Percentiles rank a stretch among this genome's conserved stretches.
phyloP scores from a whole-genome alignment of 2,888 invertebrate species.

The Elysia crispata region DNA sequence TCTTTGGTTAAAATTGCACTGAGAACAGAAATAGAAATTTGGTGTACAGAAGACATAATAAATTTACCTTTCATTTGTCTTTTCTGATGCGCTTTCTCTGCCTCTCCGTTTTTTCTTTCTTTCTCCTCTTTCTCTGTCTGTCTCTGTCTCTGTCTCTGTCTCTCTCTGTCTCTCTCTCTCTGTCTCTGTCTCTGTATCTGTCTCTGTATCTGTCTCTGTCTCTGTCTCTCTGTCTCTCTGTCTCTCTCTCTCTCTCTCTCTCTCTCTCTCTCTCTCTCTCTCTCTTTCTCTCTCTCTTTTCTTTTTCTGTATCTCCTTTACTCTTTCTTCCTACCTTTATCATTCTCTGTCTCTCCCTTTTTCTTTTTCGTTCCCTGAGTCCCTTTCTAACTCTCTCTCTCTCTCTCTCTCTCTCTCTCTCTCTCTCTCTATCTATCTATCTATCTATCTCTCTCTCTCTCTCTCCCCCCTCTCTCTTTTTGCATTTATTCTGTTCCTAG shows the following conservation, averaged over 20 bases:
- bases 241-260: slow-evolving; percentile 40
- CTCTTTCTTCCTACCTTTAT: background rate
- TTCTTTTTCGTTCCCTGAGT: background rate
- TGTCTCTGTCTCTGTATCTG: slow-evolving; percentile 21
- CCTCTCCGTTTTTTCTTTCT: too few relatives aligned
- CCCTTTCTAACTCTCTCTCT: slow-evolving; percentile 13
- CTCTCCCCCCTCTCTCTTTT: too few relatives aligned
- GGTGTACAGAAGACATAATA: too few relatives aligned
- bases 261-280: slow-evolving; percentile 25
- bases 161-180: background rate
- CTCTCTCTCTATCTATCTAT: too few relatives aligned
- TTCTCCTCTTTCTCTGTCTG: slow-evolving; percentile 21
- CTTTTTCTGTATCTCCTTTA: background rate
- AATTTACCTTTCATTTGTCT: too few relatives aligned
- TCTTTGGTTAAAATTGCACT: too few relatives aligned
- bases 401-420: slow-evolving; percentile 21
- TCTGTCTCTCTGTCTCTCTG: slow-evolving; percentile 31
- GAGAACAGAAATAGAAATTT: too few relatives aligned
- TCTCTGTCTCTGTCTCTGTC: slow-evolving; percentile 25
- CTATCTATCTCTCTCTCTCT: too few relatives aligned
- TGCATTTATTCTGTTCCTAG: too few relatives aligned
- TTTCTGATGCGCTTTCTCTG: too few relatives aligned
- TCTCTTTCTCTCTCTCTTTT: slow-evolving; percentile 26
- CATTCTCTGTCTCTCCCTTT: slow-evolving; percentile 11
- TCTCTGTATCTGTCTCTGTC: slow-evolving; percentile 37